Base-by-base conservation (phyloP, 2,888 invertebrate species). In the Neoaliturus tenellus region DNA sequence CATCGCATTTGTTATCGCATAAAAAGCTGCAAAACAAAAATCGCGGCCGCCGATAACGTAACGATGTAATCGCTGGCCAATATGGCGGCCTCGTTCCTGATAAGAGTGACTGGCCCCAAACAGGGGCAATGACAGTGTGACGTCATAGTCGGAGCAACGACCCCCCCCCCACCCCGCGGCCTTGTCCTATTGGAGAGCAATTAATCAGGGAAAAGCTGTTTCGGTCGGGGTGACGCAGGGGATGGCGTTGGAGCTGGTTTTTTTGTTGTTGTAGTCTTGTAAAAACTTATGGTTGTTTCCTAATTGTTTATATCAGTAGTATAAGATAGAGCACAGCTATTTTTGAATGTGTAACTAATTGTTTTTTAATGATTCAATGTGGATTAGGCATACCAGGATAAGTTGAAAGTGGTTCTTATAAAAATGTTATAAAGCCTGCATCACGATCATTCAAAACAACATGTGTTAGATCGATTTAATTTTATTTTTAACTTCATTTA, bases 41-140 rank as follows among this genome's bases (percentile, higher is more conserved):
- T 62, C 62, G 62, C 28, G 62, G 62, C 62, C 62, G 17, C 20
- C 62, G 62, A 62, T 62, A 62, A 62, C 62, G 28, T 31, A 28
- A 62, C 62, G 62, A 28, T 14, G 62, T 62, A 62, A 62, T 62
- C 62, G 62, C 8, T 12, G 62, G 31, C 62, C 62, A 62, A 62
- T 25, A 62, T 28, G 62, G 62, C 39, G 71, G 17, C 71, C 71
- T 71, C 71, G 71, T 71, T 71, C n/a, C n/a, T n/a, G n/a, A n/a
- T n/a, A n/a, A n/a, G 39, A 20, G 35, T 20, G 67, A 48, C 31
- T 48, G 48, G 75, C 28, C 48, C 28, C 23, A 75, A 75, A 75
- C 12, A 48, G 51, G 75, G 75, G 48, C 75, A 51, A 75, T 75
- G 75, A 48, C 75, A 41, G 33, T 78, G 33, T 78, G 78, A 78